These are phyloP conservation scores for Dermatemys mawii DNA, from an alignment of 2,113 vertebrate species.

Conservation along the genomic window DNA sequence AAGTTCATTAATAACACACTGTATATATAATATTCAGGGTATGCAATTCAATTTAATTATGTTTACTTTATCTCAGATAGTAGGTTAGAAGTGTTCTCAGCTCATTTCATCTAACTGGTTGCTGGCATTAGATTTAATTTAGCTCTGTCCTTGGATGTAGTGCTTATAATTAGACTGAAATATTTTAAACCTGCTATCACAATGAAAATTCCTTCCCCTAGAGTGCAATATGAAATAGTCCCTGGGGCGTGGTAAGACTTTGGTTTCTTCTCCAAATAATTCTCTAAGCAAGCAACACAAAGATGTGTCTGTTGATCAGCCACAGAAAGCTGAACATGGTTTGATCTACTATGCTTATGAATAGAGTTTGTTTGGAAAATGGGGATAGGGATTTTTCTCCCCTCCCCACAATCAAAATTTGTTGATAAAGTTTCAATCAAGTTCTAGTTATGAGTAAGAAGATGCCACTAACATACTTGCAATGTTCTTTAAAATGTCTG, in stretches of 20 bases:
- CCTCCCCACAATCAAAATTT: background rate
- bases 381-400: background rate
- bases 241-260: background rate
- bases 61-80: constrained; percentile 58
- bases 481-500: background rate
- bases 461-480: background rate
- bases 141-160: background rate
- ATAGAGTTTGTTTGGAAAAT: background rate
- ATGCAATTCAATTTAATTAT: constrained; percentile 11
- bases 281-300: background rate
- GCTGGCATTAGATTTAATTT: constrained; percentile 26
- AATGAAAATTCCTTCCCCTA: background rate
- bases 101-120: constrained; percentile 25
- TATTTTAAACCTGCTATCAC: background rate
- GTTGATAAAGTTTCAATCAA: background rate
- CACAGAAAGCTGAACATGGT: background rate
- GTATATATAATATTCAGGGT: constrained; percentile 9
- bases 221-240: background rate
- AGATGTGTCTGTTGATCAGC: background rate
- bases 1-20: constrained; percentile 30
- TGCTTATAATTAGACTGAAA: constrained; percentile 23
- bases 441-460: background rate
- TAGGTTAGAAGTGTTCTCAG: background rate
- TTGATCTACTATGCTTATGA: background rate
- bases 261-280: background rate